phyloP scores from a whole-genome alignment of 1,140 invertebrate species.

The Argopecten irradians region DNA sequence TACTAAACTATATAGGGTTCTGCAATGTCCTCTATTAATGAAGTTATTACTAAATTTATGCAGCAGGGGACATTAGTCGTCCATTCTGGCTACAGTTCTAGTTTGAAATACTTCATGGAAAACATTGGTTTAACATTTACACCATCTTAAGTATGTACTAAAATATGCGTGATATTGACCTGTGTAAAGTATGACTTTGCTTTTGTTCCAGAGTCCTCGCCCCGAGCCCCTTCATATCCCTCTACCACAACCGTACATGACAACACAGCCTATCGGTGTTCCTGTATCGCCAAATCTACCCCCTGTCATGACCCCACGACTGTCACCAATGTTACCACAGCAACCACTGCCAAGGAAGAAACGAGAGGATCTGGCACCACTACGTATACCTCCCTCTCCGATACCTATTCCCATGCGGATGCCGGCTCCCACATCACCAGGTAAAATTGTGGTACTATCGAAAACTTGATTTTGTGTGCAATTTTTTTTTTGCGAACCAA shows the following conservation, averaged over 20 bases:
- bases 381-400: conserved; percentile 40
- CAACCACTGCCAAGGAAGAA: conserved; percentile 38
- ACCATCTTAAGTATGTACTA: no score
- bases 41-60: no score
- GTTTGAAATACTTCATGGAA: no score
- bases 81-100: no score
- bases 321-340: conserved; percentile 40
- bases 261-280: neutral
- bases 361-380: conserved; percentile 40
- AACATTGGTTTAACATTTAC: no score
- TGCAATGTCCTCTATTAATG: no score
- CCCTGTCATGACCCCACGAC: conserved; percentile 34
- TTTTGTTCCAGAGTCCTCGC: neutral
- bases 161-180: no score
- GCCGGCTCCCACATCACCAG: neutral
- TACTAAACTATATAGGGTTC: no score
- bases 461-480: no score
- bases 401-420: neutral
- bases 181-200: neutral
- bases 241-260: neutral
- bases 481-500: no score
- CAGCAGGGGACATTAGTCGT: no score
- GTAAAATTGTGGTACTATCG: neutral
- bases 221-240: neutral
- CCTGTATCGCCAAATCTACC: conserved; percentile 28